Evolutionary conservation across 2,888 invertebrate species (phyloP).

Genomic region (Kryphioiulus occultus): DNA sequence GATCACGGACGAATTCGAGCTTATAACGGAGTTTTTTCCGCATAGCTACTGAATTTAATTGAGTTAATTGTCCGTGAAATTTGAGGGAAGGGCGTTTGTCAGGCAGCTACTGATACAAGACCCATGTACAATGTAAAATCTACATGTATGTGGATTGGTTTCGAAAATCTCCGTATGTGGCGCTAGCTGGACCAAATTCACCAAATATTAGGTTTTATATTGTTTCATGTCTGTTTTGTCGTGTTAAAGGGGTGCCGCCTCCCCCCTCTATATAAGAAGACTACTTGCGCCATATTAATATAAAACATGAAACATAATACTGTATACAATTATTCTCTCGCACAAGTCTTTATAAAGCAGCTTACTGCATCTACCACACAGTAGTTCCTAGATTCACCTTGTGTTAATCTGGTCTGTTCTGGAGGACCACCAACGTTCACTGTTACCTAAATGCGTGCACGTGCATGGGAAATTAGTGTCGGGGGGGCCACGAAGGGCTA

Average conservation of each 20-base stretch:
- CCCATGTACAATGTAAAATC: not conserved
- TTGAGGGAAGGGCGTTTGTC: not conserved
- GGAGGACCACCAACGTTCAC: constrained; percentile 14
- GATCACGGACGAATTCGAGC: not conserved
- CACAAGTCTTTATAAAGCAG: no score
- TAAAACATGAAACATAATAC: not conserved
- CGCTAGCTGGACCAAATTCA: not conserved
- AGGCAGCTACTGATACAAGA: not conserved
- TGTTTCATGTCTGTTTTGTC: no score
- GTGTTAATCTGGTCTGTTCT: no score
- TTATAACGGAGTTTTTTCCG: not conserved
- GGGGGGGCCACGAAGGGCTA: not conserved
- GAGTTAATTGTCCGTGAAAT: constrained; percentile 3
- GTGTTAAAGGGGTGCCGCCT: not conserved
- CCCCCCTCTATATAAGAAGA: not conserved
- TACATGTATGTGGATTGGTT: not conserved
- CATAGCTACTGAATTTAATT: not conserved
- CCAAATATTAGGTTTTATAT: no score
- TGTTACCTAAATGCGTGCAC: not conserved
- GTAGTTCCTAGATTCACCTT: not conserved
- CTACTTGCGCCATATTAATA: not conserved
- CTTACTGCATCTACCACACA: not conserved
- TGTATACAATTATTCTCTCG: not conserved
- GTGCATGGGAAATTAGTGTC: constrained; percentile 7
- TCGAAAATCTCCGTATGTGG: not conserved